Evolutionary conservation across 2,113 vertebrate genomes (phyloP).

Genomic region (Columbina picui): DNA sequence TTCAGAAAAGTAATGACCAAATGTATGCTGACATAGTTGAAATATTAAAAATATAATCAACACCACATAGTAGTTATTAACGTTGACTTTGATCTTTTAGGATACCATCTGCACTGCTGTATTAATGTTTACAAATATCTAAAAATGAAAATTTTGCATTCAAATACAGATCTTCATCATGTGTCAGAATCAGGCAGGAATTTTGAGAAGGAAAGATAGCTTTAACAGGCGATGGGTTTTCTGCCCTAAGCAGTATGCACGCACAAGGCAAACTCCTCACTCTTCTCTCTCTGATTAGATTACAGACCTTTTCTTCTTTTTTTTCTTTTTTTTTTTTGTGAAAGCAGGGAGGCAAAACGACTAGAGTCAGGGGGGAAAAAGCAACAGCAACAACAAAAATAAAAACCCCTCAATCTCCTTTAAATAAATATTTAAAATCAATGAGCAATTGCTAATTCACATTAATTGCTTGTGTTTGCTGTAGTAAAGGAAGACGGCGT

Average conservation of each 20-base stretch:
- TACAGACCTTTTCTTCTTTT: background rate
- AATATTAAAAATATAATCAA: constrained; percentile 11
- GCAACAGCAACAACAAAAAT: fast-evolving
- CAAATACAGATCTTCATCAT: background rate
- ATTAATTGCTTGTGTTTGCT: background rate
- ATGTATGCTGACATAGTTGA: constrained; percentile 11
- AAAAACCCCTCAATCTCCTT: background rate
- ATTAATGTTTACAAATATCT: background rate
- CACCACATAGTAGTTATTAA: constrained; percentile 1
- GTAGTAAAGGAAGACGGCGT: background rate
- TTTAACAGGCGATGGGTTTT: background rate
- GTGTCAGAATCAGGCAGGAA: constrained; percentile 15
- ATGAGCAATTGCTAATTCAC: constrained; percentile 8
- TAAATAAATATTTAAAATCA: background rate
- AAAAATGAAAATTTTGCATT: constrained; percentile 6
- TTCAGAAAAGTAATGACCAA: constrained; percentile 37
- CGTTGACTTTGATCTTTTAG: background rate
- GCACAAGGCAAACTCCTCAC: background rate
- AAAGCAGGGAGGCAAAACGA: background rate
- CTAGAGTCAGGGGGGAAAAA: background rate
- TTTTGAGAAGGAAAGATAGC: background rate
- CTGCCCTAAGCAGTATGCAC: background rate
- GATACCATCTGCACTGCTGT: background rate
- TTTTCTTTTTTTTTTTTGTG: background rate
- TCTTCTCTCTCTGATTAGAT: background rate